These are phyloP conservation scores for Neelides sp. DNA, from an alignment of 1,140 invertebrate species.

Conservation along the genomic window DNA sequence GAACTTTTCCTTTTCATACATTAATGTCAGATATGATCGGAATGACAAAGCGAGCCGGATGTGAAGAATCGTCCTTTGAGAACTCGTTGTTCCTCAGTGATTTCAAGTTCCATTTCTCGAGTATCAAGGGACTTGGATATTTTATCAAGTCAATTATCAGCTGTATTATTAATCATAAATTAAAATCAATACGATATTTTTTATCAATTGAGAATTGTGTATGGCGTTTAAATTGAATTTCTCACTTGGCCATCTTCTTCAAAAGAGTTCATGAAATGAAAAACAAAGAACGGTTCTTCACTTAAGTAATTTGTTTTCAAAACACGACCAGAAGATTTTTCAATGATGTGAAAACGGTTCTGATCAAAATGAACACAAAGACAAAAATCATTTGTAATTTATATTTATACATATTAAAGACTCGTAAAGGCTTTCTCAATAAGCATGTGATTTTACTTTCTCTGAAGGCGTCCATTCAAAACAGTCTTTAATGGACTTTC, in stretches of 20 bases:
- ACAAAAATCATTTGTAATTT: background rate
- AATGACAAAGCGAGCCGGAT: constrained; percentile 33
- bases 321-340: constrained; percentile 38
- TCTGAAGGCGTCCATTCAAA: constrained; percentile 39
- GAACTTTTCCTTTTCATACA: too few species aligned
- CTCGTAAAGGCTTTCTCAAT: background rate
- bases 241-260: constrained; percentile 40
- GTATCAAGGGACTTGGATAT: constrained; percentile 35
- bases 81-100: constrained; percentile 33
- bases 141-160: constrained; percentile 35
- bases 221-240: background rate
- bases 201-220: background rate
- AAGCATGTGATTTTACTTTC: constrained; percentile 31
- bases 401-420: background rate
- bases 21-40: constrained; percentile 31
- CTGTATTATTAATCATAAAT: constrained; percentile 20
- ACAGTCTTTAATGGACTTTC: constrained; percentile 37
- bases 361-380: constrained; percentile 30
- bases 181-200: background rate
- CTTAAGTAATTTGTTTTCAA: constrained; percentile 35
- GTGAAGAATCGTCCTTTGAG: constrained; percentile 27
- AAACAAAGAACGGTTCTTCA: constrained; percentile 40
- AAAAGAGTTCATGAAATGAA: constrained; percentile 45
- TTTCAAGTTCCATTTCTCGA: constrained; percentile 36
- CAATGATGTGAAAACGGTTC: constrained; percentile 38